Conservation (phyloP, 2,113 vertebrate species). For the Vanacampus margaritifer region DNA sequence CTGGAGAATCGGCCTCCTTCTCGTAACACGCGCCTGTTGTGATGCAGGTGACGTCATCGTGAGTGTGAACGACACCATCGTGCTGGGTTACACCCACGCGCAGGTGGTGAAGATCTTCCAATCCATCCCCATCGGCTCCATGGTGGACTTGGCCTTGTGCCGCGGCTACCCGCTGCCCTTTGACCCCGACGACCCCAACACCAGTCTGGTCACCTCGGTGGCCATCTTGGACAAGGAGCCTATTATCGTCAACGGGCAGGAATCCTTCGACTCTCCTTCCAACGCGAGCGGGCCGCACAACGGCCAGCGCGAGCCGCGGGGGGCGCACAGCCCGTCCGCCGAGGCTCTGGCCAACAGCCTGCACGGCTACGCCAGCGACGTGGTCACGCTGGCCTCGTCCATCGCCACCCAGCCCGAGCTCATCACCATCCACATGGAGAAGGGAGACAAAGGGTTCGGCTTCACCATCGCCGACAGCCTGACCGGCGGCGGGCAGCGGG, state of each 20-base stretch:
- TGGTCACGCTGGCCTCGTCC: constrained; percentile 89
- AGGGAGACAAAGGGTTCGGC: constrained; percentile 96
- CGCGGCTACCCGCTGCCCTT: constrained; percentile 97
- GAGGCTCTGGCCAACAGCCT: constrained; percentile 82
- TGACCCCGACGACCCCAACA: constrained; percentile 97
- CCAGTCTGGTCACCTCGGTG: constrained; percentile 95
- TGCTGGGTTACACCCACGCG: constrained; percentile 96
- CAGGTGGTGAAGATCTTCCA: constrained; percentile 99
- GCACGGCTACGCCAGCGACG: constrained; percentile 86
- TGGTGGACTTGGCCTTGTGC: constrained; percentile 94
- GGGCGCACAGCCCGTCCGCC: constrained; percentile 83
- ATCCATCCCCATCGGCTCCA: constrained; percentile 96
- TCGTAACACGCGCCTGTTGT: too few relatives aligned
- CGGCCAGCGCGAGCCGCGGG: constrained; percentile 77
- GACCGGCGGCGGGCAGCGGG: constrained; percentile 89
- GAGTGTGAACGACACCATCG: constrained; percentile 94
- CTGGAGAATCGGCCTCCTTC: too few relatives aligned
- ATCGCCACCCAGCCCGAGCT: constrained; percentile 97
- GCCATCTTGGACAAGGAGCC: constrained; percentile 97
- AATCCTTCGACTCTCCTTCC: constrained; percentile 83
- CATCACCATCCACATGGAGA: constrained; percentile 97
- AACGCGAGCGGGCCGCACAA: constrained; percentile 66
- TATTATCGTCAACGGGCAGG: constrained; percentile 94
- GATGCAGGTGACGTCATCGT: constrained; percentile 91
- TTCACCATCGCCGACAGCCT: constrained; percentile 98